Evolutionary conservation across 2,797 vertebrate genomes (phyloP).

Genomic region (Acrocephalus scirpaceus): DNA sequence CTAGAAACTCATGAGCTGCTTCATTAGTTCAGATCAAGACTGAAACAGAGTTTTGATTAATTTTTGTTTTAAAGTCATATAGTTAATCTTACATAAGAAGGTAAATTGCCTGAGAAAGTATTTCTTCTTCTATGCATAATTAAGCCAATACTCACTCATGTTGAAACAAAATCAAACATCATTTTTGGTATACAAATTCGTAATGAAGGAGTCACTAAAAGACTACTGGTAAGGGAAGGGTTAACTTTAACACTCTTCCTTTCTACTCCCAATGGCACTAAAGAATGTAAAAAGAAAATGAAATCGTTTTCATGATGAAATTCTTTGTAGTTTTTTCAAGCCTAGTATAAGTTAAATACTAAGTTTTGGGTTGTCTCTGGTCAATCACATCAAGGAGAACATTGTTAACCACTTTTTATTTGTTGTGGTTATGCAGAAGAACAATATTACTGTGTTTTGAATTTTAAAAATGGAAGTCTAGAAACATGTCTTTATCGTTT

Average conservation of each 20-base stretch:
- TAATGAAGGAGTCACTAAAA: not conserved
- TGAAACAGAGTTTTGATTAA: not conserved
- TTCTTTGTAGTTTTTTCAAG: not conserved
- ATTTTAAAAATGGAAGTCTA: not conserved
- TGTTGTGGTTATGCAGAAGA: not conserved
- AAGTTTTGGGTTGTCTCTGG: not conserved
- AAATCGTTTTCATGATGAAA: rapidly evolving
- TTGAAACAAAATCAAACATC: not conserved
- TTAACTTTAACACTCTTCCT: not conserved
- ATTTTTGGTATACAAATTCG: not conserved
- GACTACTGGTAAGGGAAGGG: not conserved
- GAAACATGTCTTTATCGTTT: not conserved
- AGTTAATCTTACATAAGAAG: not conserved
- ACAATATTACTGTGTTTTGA: not conserved
- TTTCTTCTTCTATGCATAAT: not conserved
- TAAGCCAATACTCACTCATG: conserved; percentile 17
- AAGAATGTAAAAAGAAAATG: not conserved
- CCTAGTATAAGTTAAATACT: not conserved
- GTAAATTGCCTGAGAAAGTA: conserved; percentile 26
- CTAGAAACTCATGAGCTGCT: not conserved
- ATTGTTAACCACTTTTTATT: not conserved
- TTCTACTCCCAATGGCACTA: not conserved
- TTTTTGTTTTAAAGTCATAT: not conserved
- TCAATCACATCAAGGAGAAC: not conserved
- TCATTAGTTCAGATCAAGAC: conserved; percentile 25